These are phyloP conservation scores for Scartelaos histophorus DNA, from an alignment of 2,113 vertebrate genomes.

Conservation along the genomic window DNA sequence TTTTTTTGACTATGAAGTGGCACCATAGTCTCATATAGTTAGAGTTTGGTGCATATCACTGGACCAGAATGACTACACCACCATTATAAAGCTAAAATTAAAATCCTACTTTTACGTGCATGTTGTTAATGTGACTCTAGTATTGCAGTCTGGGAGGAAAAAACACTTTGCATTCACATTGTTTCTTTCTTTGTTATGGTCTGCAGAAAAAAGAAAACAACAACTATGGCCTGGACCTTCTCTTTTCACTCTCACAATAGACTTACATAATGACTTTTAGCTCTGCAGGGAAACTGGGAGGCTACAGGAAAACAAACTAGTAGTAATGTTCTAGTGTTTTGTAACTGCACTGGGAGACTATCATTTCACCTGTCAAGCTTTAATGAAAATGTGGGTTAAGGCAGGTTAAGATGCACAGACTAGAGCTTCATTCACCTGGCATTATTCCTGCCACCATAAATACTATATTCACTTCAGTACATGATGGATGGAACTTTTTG, in stretches of 20 bases:
- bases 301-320: constrained; percentile 19
- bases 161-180: too few species aligned
- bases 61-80: not conserved
- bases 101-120: not conserved
- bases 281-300: constrained; percentile 8
- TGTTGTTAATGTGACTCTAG: constrained; percentile 10
- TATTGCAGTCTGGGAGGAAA: constrained; percentile 25
- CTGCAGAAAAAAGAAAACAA: constrained; percentile 12
- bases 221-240: constrained; percentile 41
- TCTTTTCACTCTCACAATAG: constrained; percentile 22
- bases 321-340: constrained; percentile 16
- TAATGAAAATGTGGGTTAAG: not conserved
- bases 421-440: too few species aligned
- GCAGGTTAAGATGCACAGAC: too few species aligned
- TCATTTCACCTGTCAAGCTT: not conserved
- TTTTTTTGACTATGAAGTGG: too few species aligned
- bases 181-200: too few species aligned
- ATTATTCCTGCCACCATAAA: too few species aligned
- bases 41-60: not conserved
- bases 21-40: too few species aligned
- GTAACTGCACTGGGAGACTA: not conserved
- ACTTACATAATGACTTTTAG: constrained; percentile 36
- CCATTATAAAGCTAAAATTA: too few species aligned
- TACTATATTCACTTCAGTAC: too few species aligned
- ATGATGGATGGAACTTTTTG: too few species aligned